Evolutionary conservation across 2,113 vertebrate species (phyloP).

Genomic region (Zonotrichia leucophrys): DNA sequence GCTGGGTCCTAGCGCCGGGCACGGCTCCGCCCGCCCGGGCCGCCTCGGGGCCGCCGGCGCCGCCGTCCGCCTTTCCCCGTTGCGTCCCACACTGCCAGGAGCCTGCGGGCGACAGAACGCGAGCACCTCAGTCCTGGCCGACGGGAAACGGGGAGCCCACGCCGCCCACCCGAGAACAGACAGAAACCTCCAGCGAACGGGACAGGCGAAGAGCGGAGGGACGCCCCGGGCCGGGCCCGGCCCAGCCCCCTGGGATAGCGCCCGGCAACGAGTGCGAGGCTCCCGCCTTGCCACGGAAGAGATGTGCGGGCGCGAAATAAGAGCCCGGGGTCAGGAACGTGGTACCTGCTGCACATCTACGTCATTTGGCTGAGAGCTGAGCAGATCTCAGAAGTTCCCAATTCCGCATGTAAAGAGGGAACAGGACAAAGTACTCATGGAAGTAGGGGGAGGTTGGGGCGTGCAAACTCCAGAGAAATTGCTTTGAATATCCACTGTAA

Average conservation of each 20-base stretch:
- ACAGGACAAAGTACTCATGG: not conserved
- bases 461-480: not conserved
- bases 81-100: not conserved
- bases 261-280: not conserved
- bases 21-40: not conserved
- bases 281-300: not conserved
- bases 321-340: not conserved
- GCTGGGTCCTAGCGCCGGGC: slow-evolving; percentile 74
- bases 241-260: not conserved
- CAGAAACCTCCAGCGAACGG: not conserved
- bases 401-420: not conserved
- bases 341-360: not conserved
- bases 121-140: not conserved
- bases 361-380: not conserved
- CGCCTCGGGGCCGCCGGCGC: not conserved
- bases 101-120: not conserved
- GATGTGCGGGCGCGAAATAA: not conserved
- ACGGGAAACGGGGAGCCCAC: not conserved
- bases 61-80: not conserved
- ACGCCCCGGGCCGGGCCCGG: not conserved
- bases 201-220: not conserved
- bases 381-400: not conserved
- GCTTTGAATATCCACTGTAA: not conserved
- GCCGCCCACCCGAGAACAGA: not conserved
- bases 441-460: too few relatives aligned